Base-by-base conservation (phyloP, 2,113 vertebrate species). In the Nerophis ophidion region DNA sequence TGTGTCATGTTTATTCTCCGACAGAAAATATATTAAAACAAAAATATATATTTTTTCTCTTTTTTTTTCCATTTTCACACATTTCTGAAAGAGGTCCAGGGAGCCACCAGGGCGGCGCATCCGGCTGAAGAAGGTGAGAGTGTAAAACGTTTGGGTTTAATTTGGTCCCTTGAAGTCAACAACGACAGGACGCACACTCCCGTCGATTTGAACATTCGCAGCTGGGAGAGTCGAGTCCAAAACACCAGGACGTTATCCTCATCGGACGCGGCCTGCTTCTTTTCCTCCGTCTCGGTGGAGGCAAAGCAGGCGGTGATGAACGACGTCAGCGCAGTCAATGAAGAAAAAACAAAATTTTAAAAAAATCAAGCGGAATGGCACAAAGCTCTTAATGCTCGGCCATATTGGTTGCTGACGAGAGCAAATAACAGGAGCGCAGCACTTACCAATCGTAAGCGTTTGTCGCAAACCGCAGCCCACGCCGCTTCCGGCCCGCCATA, bases 361-460 rank as follows among this genome's bases (percentile, higher is more conserved):
- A 54, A 84, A 88, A 89, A 89, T 86, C 88, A 89, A 84, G 64
- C 81, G 79, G 84, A 52, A 81, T 86, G 81, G 86, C 86, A 87
- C 84, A 89, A 87, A 90, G 87, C 85, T 88, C 85, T 85, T 88
- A 89, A 91, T 89, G 88, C 86, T 80, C 79, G 80, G 78, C 83
- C 86, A 88, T 89, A 85, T 81, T 87, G 84, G 89, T 84, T 90
- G 89, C 89, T 91, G 88, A 91, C 89, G 74, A 82, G 85, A 84
- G 85, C 84, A 90, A 91, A 89, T 88, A 89, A 80, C 87, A 88
- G 87, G 85, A 83, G 77, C 80, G 67, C 83, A 82, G 85, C 89
- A 87, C 86, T 89, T 84, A 86, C 88, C 88, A 89, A 87, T 89
- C 86, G 86, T 87, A 86, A 80, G 81, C 83, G 87, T 87, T 36